phyloP scores from a whole-genome alignment of 2,797 vertebrate genomes.

The Podarcis lilfordi region DNA sequence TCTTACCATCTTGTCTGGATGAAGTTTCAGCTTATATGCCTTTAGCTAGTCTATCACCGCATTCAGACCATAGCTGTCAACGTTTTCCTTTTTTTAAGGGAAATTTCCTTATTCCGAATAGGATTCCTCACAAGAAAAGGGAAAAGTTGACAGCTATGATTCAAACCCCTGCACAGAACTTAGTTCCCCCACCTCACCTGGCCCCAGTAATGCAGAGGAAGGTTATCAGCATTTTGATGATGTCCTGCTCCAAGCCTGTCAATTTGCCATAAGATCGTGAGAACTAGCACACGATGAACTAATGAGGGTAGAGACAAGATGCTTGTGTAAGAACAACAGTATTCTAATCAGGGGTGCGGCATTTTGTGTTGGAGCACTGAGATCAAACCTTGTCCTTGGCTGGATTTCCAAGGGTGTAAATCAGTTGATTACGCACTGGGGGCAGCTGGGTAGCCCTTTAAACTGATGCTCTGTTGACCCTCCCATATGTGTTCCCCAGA shows the following conservation, averaged over 20 bases:
- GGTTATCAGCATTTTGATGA: not conserved
- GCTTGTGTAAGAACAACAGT: slow-evolving; percentile 2
- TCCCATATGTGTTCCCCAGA: slow-evolving; percentile 48
- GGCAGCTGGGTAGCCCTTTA: slow-evolving; percentile 40
- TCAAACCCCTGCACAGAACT: not conserved
- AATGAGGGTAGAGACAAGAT: not conserved
- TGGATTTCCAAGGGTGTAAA: slow-evolving; percentile 58
- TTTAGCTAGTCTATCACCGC: not conserved
- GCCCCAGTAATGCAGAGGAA: not conserved
- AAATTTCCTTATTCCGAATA: too few species aligned
- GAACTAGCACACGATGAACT: not conserved
- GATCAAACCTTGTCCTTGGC: slow-evolving; percentile 46
- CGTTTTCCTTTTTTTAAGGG: too few species aligned
- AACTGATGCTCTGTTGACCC: slow-evolving; percentile 51
- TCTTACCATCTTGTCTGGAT: not conserved
- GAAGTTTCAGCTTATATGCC: not conserved
- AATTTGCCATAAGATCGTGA: not conserved
- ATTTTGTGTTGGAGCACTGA: slow-evolving; percentile 27
- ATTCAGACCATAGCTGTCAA: not conserved
- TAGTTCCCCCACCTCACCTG: not conserved
- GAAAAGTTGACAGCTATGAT: too few species aligned
- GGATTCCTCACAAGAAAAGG: too few species aligned
- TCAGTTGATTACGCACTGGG: slow-evolving; percentile 60
- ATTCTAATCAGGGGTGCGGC: not conserved
- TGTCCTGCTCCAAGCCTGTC: not conserved